Evolutionary conservation across 2,797 vertebrate species (phyloP).

Genomic region (Lepilemur ruficaudatus): DNA sequence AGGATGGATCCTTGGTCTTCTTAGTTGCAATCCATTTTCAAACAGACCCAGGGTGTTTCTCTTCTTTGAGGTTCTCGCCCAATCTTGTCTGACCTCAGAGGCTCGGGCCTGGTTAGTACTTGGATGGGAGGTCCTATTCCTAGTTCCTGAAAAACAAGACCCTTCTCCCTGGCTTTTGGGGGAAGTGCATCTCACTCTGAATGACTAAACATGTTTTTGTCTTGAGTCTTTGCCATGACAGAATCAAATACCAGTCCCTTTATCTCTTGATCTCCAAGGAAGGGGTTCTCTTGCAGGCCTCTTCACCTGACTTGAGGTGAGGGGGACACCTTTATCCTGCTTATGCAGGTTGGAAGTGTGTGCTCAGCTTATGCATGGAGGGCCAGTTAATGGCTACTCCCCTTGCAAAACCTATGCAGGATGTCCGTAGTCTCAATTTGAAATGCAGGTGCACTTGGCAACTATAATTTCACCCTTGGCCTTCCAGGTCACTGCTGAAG

Average conservation of each 20-base stretch:
- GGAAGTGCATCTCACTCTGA: background rate
- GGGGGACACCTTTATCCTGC: fast-evolving
- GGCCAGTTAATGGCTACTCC: background rate
- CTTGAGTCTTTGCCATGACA: background rate
- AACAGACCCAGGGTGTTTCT: background rate
- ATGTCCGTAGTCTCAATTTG: background rate
- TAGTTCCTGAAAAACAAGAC: background rate
- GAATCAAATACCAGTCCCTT: background rate
- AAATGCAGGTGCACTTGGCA: background rate
- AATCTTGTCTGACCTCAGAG: background rate
- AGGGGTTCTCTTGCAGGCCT: background rate
- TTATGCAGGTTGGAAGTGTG: background rate
- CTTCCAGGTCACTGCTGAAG: background rate
- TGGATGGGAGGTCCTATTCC: background rate
- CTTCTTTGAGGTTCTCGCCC: background rate
- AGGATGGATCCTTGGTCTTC: background rate
- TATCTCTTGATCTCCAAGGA: background rate
- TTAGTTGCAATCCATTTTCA: background rate
- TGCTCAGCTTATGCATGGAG: background rate
- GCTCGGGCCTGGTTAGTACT: background rate
- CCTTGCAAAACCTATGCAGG: background rate
- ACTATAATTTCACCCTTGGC: background rate
- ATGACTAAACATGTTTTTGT: background rate
- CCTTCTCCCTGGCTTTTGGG: background rate
- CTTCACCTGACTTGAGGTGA: background rate